Evolutionary conservation across 2,797 vertebrate genomes (phyloP).

Genomic region (Borostomias antarcticus): DNA sequence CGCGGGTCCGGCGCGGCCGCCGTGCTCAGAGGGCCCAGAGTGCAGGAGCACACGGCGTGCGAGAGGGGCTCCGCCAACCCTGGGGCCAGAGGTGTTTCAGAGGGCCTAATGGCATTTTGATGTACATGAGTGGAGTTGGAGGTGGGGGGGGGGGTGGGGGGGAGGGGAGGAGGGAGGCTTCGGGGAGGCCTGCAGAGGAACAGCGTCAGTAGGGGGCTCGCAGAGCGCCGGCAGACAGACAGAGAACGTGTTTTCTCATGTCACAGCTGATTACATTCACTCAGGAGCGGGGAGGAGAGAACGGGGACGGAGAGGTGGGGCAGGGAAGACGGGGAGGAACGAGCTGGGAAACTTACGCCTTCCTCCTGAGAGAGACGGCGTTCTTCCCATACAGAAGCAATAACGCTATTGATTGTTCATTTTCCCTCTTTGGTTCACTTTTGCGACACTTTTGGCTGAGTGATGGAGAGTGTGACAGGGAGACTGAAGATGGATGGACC

Average conservation of each 20-base stretch:
- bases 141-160: constrained; percentile 85
- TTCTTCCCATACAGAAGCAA: constrained; percentile 42
- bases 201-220: constrained; percentile 80
- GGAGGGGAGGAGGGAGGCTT: constrained; percentile 81
- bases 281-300: constrained; percentile 82
- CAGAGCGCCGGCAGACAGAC: constrained; percentile 83
- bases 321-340: constrained; percentile 15
- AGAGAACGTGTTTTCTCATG: constrained; percentile 92
- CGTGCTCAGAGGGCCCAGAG: constrained; percentile 61
- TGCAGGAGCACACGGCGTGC: constrained; percentile 55
- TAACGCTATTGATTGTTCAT: constrained; percentile 44
- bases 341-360: constrained; percentile 48
- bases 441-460: constrained; percentile 28
- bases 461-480: constrained; percentile 12
- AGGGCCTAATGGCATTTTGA: constrained; percentile 99
- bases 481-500: constrained; percentile 8
- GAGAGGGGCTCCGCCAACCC: constrained; percentile 60
- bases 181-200: constrained; percentile 83
- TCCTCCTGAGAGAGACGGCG: constrained; percentile 56
- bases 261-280: constrained; percentile 99
- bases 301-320: constrained; percentile 46
- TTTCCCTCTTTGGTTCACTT: constrained; percentile 36
- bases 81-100: constrained; percentile 82
- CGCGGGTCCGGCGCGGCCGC: constrained; percentile 59
- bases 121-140: constrained; percentile 93